A percentile compares a stretch with the other conserved stretches of the same genome.
phyloP scores from a whole-genome alignment of 1,140 invertebrate species.

The Hetaerina americana region DNA sequence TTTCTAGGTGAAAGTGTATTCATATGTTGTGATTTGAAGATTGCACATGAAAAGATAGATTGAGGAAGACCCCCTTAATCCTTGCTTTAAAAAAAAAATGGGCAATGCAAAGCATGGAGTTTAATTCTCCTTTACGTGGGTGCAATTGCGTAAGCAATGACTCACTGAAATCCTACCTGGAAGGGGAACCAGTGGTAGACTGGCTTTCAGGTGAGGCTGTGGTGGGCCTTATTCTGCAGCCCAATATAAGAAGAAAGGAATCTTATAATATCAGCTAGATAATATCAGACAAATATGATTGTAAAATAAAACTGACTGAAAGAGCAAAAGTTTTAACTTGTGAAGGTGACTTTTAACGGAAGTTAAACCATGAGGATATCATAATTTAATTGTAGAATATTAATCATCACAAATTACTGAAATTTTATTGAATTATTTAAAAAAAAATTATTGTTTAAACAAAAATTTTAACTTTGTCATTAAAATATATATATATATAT shows the following conservation, averaged over 20 bases:
- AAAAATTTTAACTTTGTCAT: too few species aligned
- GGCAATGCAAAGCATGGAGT: neutral
- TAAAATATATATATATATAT: too few species aligned
- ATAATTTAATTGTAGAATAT: too few species aligned
- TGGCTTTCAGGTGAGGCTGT: constrained; percentile 18
- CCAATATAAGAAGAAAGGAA: constrained; percentile 14
- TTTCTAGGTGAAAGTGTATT: neutral
- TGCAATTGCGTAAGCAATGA: neutral
- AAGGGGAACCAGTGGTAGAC: constrained; percentile 20
- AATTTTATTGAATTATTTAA: too few species aligned
- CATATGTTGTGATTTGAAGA: neutral
- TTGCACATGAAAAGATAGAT: neutral
- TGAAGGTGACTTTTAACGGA: neutral
- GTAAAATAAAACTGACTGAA: neutral
- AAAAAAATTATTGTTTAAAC: too few species aligned
- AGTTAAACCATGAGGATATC: too few species aligned
- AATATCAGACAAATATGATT: neutral
- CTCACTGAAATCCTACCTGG: constrained; percentile 18
- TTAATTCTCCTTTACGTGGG: neutral
- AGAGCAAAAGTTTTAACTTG: neutral
- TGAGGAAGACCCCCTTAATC: neutral
- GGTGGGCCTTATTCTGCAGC: constrained; percentile 21
- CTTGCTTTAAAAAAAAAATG: too few species aligned
- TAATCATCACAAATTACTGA: too few species aligned
- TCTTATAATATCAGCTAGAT: constrained; percentile 2